Conservation (phyloP, 2,888 invertebrate species). For the Tetranychus truncatus region DNA sequence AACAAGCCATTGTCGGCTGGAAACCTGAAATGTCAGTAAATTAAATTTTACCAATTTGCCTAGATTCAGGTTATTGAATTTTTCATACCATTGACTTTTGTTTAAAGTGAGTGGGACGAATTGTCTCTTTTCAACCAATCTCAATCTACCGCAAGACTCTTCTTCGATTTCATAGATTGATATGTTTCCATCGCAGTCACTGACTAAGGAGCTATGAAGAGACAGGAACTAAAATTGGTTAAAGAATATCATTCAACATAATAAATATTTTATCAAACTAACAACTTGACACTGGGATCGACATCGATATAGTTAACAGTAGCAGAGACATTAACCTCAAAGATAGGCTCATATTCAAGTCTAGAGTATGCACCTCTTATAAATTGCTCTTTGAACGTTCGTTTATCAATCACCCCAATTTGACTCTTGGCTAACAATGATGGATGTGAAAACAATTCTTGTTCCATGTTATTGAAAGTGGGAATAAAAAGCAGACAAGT, state of each 20-base stretch:
- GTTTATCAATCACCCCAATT: background rate
- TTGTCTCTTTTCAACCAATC: background rate
- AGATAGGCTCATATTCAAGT: constrained; percentile 8
- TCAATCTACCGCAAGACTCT: background rate
- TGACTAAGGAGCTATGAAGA: background rate
- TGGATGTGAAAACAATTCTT: background rate
- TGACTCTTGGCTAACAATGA: background rate
- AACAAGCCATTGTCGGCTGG: constrained; percentile 18
- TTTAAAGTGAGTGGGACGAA: background rate
- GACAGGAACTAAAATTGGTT: background rate
- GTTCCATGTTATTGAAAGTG: background rate
- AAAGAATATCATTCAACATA: background rate
- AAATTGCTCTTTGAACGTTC: background rate
- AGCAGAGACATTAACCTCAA: background rate
- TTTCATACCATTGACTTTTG: constrained; percentile 11
- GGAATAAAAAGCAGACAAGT: no score
- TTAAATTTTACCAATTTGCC: no score
- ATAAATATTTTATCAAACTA: background rate
- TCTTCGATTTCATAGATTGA: constrained; percentile 3
- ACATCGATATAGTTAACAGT: background rate
- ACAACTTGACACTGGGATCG: background rate
- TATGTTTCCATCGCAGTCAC: constrained; percentile 5
- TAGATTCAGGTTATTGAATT: no score
- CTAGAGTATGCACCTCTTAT: background rate
- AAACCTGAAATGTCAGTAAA: background rate